These are phyloP conservation scores for Podargus strigoides DNA, from an alignment of 2,797 vertebrate species.

Conservation along the genomic window DNA sequence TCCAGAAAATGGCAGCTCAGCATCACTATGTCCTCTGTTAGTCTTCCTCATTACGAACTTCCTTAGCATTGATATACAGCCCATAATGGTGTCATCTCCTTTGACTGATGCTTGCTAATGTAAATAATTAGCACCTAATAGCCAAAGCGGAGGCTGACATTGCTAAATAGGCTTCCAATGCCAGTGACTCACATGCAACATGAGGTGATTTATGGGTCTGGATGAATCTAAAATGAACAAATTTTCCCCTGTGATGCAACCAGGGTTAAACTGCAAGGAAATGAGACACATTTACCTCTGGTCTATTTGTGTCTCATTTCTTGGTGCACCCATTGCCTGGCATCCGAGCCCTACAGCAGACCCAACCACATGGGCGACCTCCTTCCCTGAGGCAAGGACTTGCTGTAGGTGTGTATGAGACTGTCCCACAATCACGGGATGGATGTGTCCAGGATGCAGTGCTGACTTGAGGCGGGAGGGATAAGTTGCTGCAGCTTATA, in stretches of 20 bases:
- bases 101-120: not conserved
- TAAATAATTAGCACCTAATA: not conserved
- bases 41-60: not conserved
- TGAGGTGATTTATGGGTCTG: constrained; percentile 1
- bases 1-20: not conserved
- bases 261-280: not conserved
- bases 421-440: not conserved
- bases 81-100: not conserved
- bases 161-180: not conserved
- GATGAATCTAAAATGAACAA: not conserved
- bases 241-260: not conserved
- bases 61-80: not conserved
- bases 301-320: not conserved
- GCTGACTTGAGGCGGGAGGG: not conserved
- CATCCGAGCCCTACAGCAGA: not conserved
- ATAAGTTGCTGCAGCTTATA: not conserved
- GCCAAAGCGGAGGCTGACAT: not conserved
- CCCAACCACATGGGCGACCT: not conserved
- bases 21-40: not conserved
- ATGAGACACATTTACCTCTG: not conserved
- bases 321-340: not conserved
- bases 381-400: not conserved
- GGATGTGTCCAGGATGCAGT: not conserved
- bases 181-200: not conserved
- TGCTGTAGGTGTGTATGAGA: not conserved